Conservation (phyloP, 2,797 vertebrate genomes). For the Pipistrellus pygmaeus region DNA sequence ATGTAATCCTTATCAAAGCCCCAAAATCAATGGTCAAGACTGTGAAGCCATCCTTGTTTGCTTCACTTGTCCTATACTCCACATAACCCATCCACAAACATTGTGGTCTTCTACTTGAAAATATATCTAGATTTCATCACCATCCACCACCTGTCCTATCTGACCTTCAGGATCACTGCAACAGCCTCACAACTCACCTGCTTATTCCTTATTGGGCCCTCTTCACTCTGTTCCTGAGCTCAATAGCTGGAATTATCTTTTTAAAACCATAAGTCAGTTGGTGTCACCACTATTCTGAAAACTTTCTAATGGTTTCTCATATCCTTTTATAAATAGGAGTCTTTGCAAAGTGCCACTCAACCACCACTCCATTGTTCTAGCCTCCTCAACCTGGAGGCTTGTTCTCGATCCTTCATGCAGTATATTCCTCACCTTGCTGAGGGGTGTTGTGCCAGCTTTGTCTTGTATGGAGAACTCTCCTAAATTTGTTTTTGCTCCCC, state of each 20-base stretch:
- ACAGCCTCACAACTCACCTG: not conserved
- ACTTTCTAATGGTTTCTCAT: not conserved
- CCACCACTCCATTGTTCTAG: not conserved
- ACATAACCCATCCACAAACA: not conserved
- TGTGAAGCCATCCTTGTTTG: not conserved
- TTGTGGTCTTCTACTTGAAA: not conserved
- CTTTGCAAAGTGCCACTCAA: not conserved
- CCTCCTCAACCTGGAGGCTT: too few species aligned
- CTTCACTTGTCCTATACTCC: not conserved
- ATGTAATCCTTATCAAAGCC: not conserved
- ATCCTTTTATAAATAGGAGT: not conserved
- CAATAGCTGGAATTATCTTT: not conserved
- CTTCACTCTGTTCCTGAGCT: not conserved
- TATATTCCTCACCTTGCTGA: not conserved
- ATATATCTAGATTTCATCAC: not conserved
- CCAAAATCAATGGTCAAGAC: not conserved
- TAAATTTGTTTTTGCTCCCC: not conserved
- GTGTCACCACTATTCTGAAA: not conserved
- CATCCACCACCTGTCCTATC: too few species aligned
- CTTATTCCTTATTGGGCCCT: not conserved
- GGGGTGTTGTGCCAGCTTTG: not conserved
- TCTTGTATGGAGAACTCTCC: not conserved
- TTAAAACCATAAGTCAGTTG: not conserved
- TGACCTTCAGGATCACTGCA: not conserved
- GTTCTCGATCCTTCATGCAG: not conserved